A percentile compares a stretch with the other conserved stretches of the same genome.
phyloP scores from a whole-genome alignment of 2,888 invertebrate species.

The Ochropacha duplaris region DNA sequence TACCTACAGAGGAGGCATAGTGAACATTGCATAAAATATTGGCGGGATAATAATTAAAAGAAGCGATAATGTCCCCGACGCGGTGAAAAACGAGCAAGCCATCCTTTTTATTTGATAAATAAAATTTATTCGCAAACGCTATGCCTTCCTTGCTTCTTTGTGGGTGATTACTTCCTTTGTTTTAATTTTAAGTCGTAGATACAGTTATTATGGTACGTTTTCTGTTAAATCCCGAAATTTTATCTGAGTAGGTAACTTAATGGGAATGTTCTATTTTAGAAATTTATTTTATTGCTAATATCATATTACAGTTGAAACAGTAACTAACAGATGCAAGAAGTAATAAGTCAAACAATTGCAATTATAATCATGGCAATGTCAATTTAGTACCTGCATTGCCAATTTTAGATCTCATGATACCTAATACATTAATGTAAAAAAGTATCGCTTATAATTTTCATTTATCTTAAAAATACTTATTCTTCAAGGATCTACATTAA shows the following conservation, averaged over 20 bases:
- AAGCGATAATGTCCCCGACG: constrained; percentile 79
- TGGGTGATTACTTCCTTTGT: constrained; percentile 57
- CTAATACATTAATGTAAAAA: not conserved
- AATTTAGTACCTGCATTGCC: too few relatives aligned
- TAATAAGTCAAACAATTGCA: too few relatives aligned
- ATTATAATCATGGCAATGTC: too few relatives aligned
- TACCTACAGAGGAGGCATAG: constrained; percentile 40
- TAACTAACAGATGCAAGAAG: too few relatives aligned
- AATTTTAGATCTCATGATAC: too few relatives aligned
- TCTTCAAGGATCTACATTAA: not conserved
- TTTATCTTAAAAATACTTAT: too few relatives aligned
- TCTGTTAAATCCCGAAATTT: too few relatives aligned
- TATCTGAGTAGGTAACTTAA: too few relatives aligned
- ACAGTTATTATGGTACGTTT: not conserved
- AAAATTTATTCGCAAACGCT: constrained; percentile 77
- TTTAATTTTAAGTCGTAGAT: constrained; percentile 33
- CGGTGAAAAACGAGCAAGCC: constrained; percentile 79
- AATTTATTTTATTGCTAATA: too few relatives aligned
- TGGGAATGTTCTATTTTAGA: too few relatives aligned
- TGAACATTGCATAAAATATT: constrained; percentile 70
- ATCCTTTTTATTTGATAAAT: constrained; percentile 84
- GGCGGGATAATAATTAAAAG: constrained; percentile 83
- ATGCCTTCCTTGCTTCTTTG: constrained; percentile 62
- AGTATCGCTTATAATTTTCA: not conserved
- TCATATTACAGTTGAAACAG: too few relatives aligned